Base-by-base conservation (phyloP, 2,797 vertebrate genomes). In the Hydrolagus colliei region DNA sequence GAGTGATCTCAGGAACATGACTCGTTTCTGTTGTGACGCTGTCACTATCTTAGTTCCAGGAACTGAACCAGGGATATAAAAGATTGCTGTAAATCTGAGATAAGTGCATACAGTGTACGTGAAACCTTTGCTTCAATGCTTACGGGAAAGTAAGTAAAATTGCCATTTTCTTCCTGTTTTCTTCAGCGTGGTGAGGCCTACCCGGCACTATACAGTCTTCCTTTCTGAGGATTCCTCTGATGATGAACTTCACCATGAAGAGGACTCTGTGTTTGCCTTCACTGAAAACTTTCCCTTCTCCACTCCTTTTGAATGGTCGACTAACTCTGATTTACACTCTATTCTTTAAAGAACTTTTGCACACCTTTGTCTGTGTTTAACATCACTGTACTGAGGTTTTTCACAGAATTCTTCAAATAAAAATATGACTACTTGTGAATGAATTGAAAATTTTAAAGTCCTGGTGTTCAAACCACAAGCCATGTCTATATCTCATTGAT, bases 191-290 rank as follows among this genome's bases (percentile, higher is more conserved):
- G 90, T 95, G 91, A 97, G 95, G 93, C 97, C 97, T 79, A 94
- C 96, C 86, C 95, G 96, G 90, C 97, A 98, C 94, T 99, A 99
- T 93, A 98, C 96, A 41, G 96, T 98, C 93, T 98, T 98, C 95
- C 96, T 98, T 87, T 98, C 96, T 61, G 97, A 99, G 93, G 97
- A 98, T 92, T 98, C 97, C 32, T 98, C 97, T 89, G 97, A 96
- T 87, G 97, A 98, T 86, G 97, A 98, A 90, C 94, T 96, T 89
- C 96, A 95, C 90, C 96, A 93, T 88, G 94, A 96, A 88, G 94
- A 95, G 65, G 94, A 95, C 90, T 93, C 95, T 88, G 92, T 96
- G 89, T 94, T 95, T 93, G 96, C 94, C 91, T 96, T 98, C 94
- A 95, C 97, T 89, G 97, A 98, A 90, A 97, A 94, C 94, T 96